These are phyloP conservation scores for Oscheius sp. DNA, from an alignment of 2,888 invertebrate genomes.

Conservation along the genomic window DNA sequence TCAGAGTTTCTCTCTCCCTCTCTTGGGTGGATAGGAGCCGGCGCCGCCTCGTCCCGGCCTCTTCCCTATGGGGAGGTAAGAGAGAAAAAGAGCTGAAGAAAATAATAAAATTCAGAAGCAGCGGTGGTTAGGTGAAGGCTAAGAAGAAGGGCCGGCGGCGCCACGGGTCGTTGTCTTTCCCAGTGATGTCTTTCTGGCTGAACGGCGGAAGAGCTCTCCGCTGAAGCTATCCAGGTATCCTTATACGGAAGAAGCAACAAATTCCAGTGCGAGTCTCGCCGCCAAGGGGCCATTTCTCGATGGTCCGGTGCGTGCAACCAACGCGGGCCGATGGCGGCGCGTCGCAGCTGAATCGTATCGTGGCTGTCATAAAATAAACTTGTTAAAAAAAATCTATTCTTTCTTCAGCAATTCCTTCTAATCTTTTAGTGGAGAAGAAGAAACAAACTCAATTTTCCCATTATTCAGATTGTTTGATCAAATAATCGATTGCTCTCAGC, in stretches of 20 bases:
- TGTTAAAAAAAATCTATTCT: background rate
- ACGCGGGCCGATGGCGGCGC: constrained; percentile 29
- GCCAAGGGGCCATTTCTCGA: constrained; percentile 2
- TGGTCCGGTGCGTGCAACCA: constrained; percentile 4
- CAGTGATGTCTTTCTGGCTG: constrained; percentile 24
- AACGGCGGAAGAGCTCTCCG: constrained; percentile 13
- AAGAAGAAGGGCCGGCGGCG: constrained; percentile 6
- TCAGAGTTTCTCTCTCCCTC: constrained; percentile 1
- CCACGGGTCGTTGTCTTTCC: constrained; percentile 25
- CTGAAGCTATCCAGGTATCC: constrained; percentile 1
- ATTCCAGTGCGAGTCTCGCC: constrained; percentile 10
- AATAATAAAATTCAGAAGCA: background rate
- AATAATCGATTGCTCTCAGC: too few species aligned
- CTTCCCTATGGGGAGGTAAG: background rate
- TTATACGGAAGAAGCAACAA: background rate
- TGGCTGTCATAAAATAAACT: constrained; percentile 23
- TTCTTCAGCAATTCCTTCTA: too few species aligned
- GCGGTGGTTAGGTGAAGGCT: constrained; percentile 27
- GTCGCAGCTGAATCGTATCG: constrained; percentile 31
- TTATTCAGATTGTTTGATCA: too few species aligned
- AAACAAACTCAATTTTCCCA: too few species aligned
- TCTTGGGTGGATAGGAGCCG: constrained; percentile 19
- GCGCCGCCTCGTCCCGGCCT: constrained; percentile 21
- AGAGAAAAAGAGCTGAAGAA: background rate
- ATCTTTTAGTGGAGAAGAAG: too few species aligned